Evolutionary conservation across 2,797 vertebrate genomes (phyloP), one percentile per base, ranked within the genome.

Genomic region (Heliangelus exortis): DNA sequence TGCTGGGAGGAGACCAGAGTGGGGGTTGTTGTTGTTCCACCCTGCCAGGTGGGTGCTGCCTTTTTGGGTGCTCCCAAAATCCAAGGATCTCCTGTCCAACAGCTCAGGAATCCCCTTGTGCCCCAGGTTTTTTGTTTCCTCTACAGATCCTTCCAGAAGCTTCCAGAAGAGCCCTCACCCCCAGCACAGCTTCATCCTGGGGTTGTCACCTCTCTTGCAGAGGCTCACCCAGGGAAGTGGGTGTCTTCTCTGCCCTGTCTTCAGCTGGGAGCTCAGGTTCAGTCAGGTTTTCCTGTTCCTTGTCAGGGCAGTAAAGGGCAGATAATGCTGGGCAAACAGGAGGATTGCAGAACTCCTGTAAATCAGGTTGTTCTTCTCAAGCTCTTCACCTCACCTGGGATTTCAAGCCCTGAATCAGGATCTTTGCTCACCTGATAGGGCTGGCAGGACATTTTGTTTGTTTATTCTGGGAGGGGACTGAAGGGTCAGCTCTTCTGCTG

Each of bases 201-300:
- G 28, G 6, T 43, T 31, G 21, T 16, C 29, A 39, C 7, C 29
- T 8, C 29, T 8, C 2, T 10, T 3, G 6, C 22, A 3, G 45
- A 12, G 36, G 22, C 23, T 63, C 3, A 2, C 7, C 1, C 7
- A 3, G 15, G 3, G 10, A 19, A 28, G 5, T 1, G 8, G n/a
- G 17, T 6, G 31, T 50, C 18, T 28, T 9, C 19, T 36, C 25
- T n/a, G 57, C 39, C 21, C 41, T 7, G 18, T 12, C 68, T 28
- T 28, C 26, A 14, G 13, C 15, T 20, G 54, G 12, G 13, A 7
- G 29, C 76, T 25, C 22, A 8, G 59, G 53, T 1, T 47, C 12
- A 4, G 8, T 34, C 9, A 3, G 19, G 28, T n/a, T 33, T 28
- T 31, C 15, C 29, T 9, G 3, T 34, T 54, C 62, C 47, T 51